Conservation (phyloP, 2,113 vertebrate species). For the Puffinus mauretanicus region DNA sequence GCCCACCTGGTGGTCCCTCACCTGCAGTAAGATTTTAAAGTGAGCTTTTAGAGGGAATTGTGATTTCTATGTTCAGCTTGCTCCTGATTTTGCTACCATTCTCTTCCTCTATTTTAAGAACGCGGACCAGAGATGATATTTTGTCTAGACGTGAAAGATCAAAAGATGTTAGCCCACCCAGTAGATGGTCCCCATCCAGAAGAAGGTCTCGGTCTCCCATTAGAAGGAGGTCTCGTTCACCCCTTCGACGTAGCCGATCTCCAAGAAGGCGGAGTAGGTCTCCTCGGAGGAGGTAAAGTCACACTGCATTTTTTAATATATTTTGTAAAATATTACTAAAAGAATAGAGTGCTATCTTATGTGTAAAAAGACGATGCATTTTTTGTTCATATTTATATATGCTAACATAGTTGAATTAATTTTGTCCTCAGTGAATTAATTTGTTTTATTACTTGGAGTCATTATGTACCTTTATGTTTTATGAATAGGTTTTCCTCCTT, state of each 20-base stretch:
- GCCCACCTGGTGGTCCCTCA: not conserved
- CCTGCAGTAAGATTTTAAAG: not conserved
- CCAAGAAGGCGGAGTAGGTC: constrained; percentile 89
- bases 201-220: constrained; percentile 85
- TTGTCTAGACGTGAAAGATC: constrained; percentile 76
- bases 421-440: not conserved
- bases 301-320: not conserved
- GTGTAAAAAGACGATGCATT: fast-evolving
- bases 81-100: not conserved
- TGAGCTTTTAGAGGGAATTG: not conserved
- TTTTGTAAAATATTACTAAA: not conserved
- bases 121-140: constrained; percentile 79
- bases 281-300: constrained; percentile 84
- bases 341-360: not conserved
- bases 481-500: not conserved
- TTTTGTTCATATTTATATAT: not conserved
- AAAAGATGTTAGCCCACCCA: constrained; percentile 76
- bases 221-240: constrained; percentile 80
- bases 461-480: not conserved
- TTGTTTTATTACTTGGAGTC: not conserved
- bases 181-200: constrained; percentile 77
- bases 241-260: constrained; percentile 82
- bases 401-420: not conserved
- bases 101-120: constrained; percentile 63
- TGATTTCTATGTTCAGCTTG: not conserved